Base-by-base conservation (phyloP, 2,113 vertebrate species). In the Echinops telfairi region DNA sequence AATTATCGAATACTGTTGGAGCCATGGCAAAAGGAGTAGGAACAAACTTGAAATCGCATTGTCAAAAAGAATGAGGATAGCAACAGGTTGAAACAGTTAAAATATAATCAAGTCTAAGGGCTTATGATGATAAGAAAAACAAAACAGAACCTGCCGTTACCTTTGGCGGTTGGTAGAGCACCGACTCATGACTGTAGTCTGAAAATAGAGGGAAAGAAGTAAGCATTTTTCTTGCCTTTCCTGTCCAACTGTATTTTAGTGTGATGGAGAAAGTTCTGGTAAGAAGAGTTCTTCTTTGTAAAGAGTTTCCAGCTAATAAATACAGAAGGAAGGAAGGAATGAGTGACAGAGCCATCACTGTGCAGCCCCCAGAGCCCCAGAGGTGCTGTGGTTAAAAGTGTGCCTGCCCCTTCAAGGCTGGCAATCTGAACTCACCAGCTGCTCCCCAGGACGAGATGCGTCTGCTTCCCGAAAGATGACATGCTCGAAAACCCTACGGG, bases 141-240 rank as follows among this genome's bases (percentile, higher is more conserved):
- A 29, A 75, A 91, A 83, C 60, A 33, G 89, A 88, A 92, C 91
- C 90, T 80, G 73, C 11, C 40, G 78, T 95, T 96, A 96, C 92
- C 90, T 95, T 95, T 87, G 90, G 57, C 95, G 82, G 68, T 82
- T 95, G 93, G 70, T 93, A 95, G 88, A 90, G 88, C 91, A 95
- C 76, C 88, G 94, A 91, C 82, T 87, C 82, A 97, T 89, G 95
- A 93, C 53, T 91, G 78, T 89, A 81, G 68, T 88, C 95, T 95
- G 88, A 95, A 95, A 95, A 91, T 22, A 92, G 85, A 95, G 84
- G 87, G 83, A 92, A 81, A 94, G 40, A 95, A 95, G 84, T 97
- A 86, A 92, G 84, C 57, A 88, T 81, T 87, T 89, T 87, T 86
- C 47, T 95, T 66, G 71, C 31, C 66, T 86, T 92, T 92, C 36